Percentiles rank a stretch among this genome's conserved stretches.
phyloP scores from a whole-genome alignment of 2,888 invertebrate genomes.

The Polyploca ridens region DNA sequence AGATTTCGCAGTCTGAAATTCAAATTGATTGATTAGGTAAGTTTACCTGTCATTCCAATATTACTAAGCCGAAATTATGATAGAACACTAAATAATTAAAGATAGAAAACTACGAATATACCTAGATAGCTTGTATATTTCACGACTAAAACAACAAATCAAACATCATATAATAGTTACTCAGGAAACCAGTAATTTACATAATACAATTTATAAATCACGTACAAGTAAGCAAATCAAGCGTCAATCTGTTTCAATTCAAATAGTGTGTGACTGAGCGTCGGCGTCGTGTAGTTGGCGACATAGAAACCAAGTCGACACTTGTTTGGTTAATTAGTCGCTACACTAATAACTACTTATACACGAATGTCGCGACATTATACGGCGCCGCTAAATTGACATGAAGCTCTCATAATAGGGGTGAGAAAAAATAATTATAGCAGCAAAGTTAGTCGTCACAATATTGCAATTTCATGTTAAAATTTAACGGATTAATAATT shows the following conservation, averaged over 20 bases:
- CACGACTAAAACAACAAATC: not conserved
- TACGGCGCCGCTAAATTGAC: constrained; percentile 55
- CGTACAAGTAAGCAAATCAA: constrained; percentile 27
- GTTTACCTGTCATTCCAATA: too few relatives aligned
- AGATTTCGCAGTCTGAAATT: too few relatives aligned
- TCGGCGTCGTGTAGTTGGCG: constrained; percentile 30
- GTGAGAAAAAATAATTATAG: not conserved
- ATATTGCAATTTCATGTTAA: too few relatives aligned
- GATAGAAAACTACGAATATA: not conserved
- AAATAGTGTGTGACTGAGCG: constrained; percentile 39
- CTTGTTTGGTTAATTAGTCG: constrained; percentile 70
- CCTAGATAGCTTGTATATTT: not conserved
- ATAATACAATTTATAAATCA: constrained; percentile 26
- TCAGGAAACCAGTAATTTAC: constrained; percentile 11
- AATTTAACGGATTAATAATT: too few relatives aligned
- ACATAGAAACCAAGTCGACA: constrained; percentile 63
- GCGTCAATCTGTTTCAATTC: constrained; percentile 32
- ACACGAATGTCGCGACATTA: constrained; percentile 30
- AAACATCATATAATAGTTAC: not conserved
- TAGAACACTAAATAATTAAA: not conserved
- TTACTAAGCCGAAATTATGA: too few relatives aligned
- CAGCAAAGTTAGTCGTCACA: too few relatives aligned
- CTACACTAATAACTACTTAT: constrained; percentile 46
- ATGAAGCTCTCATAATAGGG: constrained; percentile 35
- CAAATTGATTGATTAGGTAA: too few relatives aligned